phyloP scores from a whole-genome alignment of 2,797 vertebrate species.

The Phrynocephalus forsythii region DNA sequence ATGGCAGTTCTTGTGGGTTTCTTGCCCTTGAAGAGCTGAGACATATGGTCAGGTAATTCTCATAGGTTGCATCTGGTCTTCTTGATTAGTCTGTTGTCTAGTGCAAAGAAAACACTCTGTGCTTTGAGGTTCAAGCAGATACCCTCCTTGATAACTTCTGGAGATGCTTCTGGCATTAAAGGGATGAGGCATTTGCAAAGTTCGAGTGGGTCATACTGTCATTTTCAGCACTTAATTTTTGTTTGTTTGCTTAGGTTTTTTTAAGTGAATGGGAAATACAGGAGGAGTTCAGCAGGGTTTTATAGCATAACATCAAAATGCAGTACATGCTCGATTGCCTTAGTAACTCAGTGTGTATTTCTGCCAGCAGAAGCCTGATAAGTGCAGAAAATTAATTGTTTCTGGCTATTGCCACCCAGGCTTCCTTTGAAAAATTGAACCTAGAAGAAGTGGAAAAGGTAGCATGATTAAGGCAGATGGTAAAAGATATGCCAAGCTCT shows the following conservation, averaged over 20 bases:
- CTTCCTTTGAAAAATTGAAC: not conserved
- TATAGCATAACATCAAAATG: not conserved
- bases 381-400: not conserved
- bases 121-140: too few relatives aligned
- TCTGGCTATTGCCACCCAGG: not conserved
- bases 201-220: too few relatives aligned
- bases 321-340: not conserved
- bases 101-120: too few relatives aligned
- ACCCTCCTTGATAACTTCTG: too few relatives aligned
- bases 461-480: not conserved
- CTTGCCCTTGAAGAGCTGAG: not conserved
- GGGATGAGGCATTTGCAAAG: too few relatives aligned
- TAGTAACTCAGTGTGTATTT: not conserved
- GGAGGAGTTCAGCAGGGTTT: not conserved
- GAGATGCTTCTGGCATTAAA: too few relatives aligned
- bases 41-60: not conserved
- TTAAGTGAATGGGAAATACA: not conserved
- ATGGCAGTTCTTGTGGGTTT: not conserved
- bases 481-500: too few relatives aligned
- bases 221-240: not conserved
- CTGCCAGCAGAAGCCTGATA: not conserved
- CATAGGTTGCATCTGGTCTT: not conserved
- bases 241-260: not conserved
- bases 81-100: too few relatives aligned
- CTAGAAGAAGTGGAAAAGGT: not conserved